phyloP scores from a whole-genome alignment of 37 sponge, comb jelly and placozoan genomes.

The Crambe crambe region DNA sequence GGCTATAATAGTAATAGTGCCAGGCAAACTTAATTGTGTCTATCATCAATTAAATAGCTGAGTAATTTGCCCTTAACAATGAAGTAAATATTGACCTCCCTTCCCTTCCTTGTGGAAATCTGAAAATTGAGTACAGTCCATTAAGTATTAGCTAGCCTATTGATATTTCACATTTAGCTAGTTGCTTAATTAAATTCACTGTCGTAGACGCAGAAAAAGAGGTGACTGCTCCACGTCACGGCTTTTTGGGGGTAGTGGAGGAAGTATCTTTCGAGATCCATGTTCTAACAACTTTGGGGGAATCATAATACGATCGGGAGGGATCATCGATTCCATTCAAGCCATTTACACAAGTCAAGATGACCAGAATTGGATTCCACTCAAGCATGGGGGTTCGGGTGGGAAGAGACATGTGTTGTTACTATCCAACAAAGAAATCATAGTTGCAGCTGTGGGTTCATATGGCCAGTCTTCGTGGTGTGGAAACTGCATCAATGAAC shows the following conservation, averaged over 20 bases:
- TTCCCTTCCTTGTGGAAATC: too few species aligned
- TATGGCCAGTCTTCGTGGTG: background rate
- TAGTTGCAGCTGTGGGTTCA: background rate
- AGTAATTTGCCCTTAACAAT: too few species aligned
- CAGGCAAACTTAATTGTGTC: too few species aligned
- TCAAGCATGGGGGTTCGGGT: background rate
- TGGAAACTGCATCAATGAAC: conserved; percentile 6
- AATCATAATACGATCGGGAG: background rate
- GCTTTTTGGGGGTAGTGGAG: background rate
- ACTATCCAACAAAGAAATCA: background rate
- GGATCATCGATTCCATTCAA: background rate
- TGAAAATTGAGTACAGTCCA: too few species aligned
- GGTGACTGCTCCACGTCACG: background rate
- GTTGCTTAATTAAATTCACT: too few species aligned
- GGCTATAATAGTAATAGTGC: too few species aligned
- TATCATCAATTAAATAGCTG: too few species aligned
- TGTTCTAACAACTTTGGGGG: background rate
- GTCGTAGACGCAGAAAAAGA: background rate
- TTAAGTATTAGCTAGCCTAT: too few species aligned
- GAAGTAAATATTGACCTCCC: too few species aligned
- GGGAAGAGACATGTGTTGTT: background rate
- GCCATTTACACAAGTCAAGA: background rate
- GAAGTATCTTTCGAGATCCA: background rate
- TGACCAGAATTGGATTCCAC: background rate
- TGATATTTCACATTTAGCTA: too few species aligned